These are phyloP conservation scores for Tethea ocularis DNA, from an alignment of 2,888 invertebrate genomes.

Conservation along the genomic window DNA sequence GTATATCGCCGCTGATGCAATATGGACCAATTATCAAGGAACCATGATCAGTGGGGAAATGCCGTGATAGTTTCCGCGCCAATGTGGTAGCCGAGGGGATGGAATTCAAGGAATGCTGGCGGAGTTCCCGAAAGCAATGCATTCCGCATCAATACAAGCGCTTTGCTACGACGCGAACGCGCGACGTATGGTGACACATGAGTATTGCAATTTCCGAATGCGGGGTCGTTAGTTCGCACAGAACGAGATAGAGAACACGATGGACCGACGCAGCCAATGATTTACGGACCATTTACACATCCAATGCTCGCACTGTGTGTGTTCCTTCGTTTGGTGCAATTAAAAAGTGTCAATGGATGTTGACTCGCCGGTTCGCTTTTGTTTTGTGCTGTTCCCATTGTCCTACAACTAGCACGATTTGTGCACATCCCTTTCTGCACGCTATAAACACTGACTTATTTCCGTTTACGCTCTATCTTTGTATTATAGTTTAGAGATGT, in stretches of 20 bases:
- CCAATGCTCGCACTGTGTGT: slow-evolving; percentile 50
- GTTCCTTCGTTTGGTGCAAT: slow-evolving; percentile 46
- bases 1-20: slow-evolving; percentile 29
- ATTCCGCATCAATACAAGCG: slow-evolving; percentile 63
- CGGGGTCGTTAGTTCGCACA: slow-evolving; percentile 60
- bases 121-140: slow-evolving; percentile 50
- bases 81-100: slow-evolving; percentile 32
- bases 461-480: slow-evolving; percentile 11
- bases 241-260: slow-evolving; percentile 52
- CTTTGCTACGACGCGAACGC: slow-evolving; percentile 43
- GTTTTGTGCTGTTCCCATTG: slow-evolving; percentile 37
- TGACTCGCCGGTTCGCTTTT: slow-evolving; percentile 46
- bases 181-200: slow-evolving; percentile 65
- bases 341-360: slow-evolving; percentile 57
- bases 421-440: slow-evolving; percentile 39
- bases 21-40: slow-evolving; percentile 42
- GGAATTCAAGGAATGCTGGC: slow-evolving; percentile 49
- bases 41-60: slow-evolving; percentile 34
- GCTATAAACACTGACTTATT: slow-evolving; percentile 23
- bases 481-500: neutral
- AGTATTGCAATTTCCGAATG: slow-evolving; percentile 77
- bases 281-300: slow-evolving; percentile 60
- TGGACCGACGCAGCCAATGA: slow-evolving; percentile 54
- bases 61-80: slow-evolving; percentile 24
- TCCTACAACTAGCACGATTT: slow-evolving; percentile 43